Percentiles rank a stretch among this genome's conserved stretches.
Conservation (phyloP, 2,113 vertebrate genomes). For the Oryzias celebensis region DNA sequence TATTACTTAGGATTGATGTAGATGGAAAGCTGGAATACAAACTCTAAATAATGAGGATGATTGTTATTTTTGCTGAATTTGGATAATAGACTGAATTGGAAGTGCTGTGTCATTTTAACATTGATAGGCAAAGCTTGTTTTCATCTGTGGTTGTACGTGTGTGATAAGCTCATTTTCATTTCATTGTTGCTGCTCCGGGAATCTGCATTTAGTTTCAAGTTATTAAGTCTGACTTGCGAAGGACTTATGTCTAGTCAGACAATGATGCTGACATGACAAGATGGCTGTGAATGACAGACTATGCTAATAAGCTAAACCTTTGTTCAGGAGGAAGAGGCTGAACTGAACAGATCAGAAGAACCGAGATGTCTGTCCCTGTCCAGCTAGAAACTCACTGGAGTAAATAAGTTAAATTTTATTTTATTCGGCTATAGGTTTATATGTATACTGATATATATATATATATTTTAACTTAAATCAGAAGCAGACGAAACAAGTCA, state of each 20-base stretch:
- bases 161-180: slow-evolving; percentile 24
- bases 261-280: too few species aligned
- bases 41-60: background rate
- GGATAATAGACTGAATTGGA: background rate
- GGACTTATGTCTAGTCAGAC: background rate
- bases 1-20: background rate
- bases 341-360: too few species aligned
- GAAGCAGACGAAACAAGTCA: background rate
- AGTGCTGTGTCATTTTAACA: slow-evolving; percentile 30
- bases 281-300: background rate
- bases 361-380: too few species aligned
- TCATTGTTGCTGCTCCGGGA: slow-evolving; percentile 10
- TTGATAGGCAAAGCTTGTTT: slow-evolving; percentile 14
- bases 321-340: background rate
- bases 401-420: too few species aligned
- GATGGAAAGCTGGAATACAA: background rate
- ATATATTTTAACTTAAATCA: too few species aligned
- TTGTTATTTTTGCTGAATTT: background rate
- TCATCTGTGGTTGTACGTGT: slow-evolving; percentile 22
- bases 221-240: background rate
- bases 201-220: slow-evolving; percentile 3
- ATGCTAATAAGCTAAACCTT: background rate
- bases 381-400: too few species aligned
- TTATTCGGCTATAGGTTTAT: too few species aligned
- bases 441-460: too few species aligned